Evolutionary conservation across 2,797 vertebrate species (phyloP), one percentile per base, ranked within the genome.

Genomic region (Galago senegalensis): DNA sequence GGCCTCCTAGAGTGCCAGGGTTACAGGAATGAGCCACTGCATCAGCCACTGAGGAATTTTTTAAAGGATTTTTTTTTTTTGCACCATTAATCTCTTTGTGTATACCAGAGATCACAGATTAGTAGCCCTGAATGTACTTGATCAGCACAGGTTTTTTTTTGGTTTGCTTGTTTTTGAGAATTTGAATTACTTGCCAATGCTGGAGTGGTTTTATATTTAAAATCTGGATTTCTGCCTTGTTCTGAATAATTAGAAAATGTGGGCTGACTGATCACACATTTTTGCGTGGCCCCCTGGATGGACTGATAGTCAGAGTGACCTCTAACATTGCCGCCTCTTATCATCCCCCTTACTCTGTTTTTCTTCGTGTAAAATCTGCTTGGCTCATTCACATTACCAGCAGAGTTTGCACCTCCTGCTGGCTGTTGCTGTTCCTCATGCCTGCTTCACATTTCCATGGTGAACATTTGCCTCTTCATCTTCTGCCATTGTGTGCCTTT

Each of bases 141-240:
- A 49, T 73, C 72, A 29, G 60, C 60, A 85, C 13, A 70, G 56
- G 17, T 3, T 77, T 87, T 77, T 87, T 72, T 67, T 73, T 46
- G 2, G 37, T 85, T 40, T 3, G 40, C 43, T 72, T 56, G 6
- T n/a, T 85, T 83, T 91, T 49, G n/a, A 34, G 83, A 80, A 80
- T 91, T 96, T 65, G 12, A 92, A 43, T 94, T 46, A 84, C 16
- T 93, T 92, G 34, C 16, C 60, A 80, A 27, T 40, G 10, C 29
- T 37, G 20, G 53, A 21, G 4, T 43, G 46, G 84, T 89, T 79
- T 92, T 70, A 31, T 61, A 5, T 13, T 77, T 29, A 82, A 87
- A 37, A 40, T 72, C 58, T 60, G 67, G 9, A 34, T 81, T 90
- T 87, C 65, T 61, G 27, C 3, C 20, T 63, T 31, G n/a, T 87